These are phyloP conservation scores for Pseudomugil gertrudae DNA, from an alignment of 2,797 vertebrate species.

Conservation along the genomic window DNA sequence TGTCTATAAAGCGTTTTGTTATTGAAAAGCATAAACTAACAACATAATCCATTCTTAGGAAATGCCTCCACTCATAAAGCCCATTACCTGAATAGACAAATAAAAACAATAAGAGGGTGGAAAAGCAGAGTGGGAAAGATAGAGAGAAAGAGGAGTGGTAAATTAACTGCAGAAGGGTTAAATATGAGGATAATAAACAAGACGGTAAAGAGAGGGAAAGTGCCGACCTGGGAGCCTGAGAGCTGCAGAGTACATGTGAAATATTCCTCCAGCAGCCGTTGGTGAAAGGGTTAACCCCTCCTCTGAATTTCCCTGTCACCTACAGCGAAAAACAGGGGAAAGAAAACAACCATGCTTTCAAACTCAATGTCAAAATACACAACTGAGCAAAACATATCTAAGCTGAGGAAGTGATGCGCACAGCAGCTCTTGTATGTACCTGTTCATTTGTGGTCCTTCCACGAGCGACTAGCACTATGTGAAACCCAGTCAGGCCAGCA, in stretches of 20 bases:
- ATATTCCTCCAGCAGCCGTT: conserved; percentile 93
- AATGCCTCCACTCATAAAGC: conserved; percentile 21
- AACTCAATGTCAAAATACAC: neutral
- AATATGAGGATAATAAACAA: conserved; percentile 21
- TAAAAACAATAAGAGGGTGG: conserved; percentile 32
- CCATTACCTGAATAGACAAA: conserved; percentile 23
- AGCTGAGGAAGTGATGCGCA: neutral
- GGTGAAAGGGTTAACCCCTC: conserved; percentile 97
- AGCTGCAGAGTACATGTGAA: conserved; percentile 94
- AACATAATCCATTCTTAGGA: neutral
- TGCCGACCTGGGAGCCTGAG: conserved; percentile 92
- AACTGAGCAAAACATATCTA: neutral
- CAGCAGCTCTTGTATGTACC: conserved; percentile 70
- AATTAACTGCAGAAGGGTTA: conserved; percentile 20
- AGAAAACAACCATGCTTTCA: neutral
- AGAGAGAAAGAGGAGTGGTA: conserved; percentile 43
- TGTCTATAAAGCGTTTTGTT: neutral
- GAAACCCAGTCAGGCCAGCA: conserved; percentile 95
- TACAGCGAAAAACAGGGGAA: conserved; percentile 47
- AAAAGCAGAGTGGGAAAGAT: conserved; percentile 17
- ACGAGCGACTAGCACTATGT: conserved; percentile 95
- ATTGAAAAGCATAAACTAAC: conserved; percentile 2
- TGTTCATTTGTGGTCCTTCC: conserved; percentile 98
- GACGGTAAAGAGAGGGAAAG: neutral
- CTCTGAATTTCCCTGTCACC: conserved; percentile 98